Evolutionary conservation across 2,113 vertebrate genomes (phyloP).

Genomic region (Apus apus): DNA sequence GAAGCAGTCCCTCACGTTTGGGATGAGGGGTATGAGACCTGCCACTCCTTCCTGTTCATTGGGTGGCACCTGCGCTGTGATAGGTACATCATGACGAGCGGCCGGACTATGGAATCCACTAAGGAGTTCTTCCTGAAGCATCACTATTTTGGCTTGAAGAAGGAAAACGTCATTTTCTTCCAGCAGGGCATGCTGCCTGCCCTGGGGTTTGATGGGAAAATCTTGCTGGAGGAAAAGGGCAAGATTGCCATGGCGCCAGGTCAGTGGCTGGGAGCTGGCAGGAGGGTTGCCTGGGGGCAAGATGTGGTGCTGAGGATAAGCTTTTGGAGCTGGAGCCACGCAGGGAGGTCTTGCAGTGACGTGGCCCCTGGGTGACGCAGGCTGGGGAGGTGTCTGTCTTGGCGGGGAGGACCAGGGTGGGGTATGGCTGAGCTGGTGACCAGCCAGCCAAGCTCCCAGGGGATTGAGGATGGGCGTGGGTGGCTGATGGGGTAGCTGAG

Average conservation of each 20-base stretch:
- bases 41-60: neutral
- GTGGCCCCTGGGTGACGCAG: neutral
- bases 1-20: rapidly evolving
- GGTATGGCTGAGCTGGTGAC: neutral
- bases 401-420: neutral
- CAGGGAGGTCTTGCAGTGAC: rapidly evolving
- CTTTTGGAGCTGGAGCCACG: neutral
- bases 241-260: constrained; percentile 96
- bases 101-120: constrained; percentile 91
- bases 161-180: constrained; percentile 89
- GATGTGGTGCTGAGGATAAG: rapidly evolving
- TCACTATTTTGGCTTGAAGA: constrained; percentile 87
- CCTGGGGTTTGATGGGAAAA: constrained; percentile 90
- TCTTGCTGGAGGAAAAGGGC: constrained; percentile 90
- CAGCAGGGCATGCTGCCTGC: constrained; percentile 99
- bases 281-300: rapidly evolving
- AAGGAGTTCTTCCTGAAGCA: constrained; percentile 88
- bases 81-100: constrained; percentile 99
- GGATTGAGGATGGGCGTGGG: neutral
- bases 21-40: neutral
- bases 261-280: neutral
- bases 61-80: neutral
- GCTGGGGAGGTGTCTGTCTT: neutral
- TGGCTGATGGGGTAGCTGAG: rapidly evolving
- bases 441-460: rapidly evolving